Percentiles rank a stretch among this genome's conserved stretches.
These are phyloP conservation scores for Caenorhabditis uteleia DNA, from an alignment of 2,888 invertebrate species.

Conservation along the genomic window DNA sequence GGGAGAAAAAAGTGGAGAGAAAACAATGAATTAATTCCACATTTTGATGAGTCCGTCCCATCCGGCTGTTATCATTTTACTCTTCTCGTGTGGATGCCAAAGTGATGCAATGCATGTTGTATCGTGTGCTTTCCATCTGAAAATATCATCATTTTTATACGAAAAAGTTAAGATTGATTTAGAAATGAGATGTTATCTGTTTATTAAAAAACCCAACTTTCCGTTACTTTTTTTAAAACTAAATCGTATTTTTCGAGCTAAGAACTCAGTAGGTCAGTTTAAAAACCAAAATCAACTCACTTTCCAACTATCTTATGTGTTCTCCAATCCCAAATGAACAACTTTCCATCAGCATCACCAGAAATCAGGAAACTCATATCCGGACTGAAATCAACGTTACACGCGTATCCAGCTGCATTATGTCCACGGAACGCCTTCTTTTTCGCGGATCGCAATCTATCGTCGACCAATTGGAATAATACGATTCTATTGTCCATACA, in stretches of 20 bases:
- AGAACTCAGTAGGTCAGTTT: no score
- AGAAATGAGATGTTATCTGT: no score
- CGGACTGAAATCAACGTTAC: conserved; percentile 93
- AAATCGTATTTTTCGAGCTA: no score
- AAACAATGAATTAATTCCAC: conserved; percentile 81
- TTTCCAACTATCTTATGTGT: conserved; percentile 94
- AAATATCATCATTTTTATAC: no score
- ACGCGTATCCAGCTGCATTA: conserved; percentile 99
- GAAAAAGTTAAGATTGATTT: no score
- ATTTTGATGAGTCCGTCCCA: conserved; percentile 99
- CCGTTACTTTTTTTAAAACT: no score
- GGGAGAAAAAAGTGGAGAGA: no score
- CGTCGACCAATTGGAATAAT: conserved; percentile 93
- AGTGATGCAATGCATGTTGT: conserved; percentile 89
- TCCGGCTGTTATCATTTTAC: conserved; percentile 93
- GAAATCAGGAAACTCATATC: conserved; percentile 98
- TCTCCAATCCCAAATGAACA: conserved; percentile 99
- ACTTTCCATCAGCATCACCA: conserved; percentile 97
- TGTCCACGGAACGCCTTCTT: conserved; percentile 96
- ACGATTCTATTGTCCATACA: conserved; percentile 98
- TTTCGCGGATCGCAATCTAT: conserved; percentile 91
- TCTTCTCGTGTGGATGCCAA: conserved; percentile 99
- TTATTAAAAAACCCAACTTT: no score
- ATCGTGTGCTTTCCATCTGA: conserved; percentile 95
- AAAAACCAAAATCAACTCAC: no score